Conservation (phyloP, 2,888 invertebrate genomes). For the Macaria notata region DNA sequence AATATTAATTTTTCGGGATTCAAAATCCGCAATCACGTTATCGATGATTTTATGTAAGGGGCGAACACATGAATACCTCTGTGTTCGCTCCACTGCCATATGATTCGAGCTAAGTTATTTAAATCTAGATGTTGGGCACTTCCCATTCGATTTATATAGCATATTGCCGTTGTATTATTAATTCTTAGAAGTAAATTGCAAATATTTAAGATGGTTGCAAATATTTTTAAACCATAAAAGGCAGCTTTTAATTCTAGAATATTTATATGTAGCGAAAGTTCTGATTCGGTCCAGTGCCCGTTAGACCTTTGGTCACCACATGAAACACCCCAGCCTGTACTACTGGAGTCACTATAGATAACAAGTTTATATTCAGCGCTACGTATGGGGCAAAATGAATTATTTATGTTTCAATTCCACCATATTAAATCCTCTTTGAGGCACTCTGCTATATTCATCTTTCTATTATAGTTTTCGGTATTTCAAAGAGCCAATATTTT, state of each 20-base stretch:
- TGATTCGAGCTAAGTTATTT: conserved; percentile 13
- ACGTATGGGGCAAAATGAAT: conserved; percentile 2
- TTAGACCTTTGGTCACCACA: too few species aligned
- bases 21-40: conserved; percentile 19
- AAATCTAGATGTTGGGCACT: conserved; percentile 25
- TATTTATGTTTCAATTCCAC: conserved; percentile 19
- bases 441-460: too few species aligned
- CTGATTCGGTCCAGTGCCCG: conserved; percentile 8
- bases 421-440: conserved; percentile 22
- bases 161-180: conserved; percentile 22
- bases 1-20: conserved; percentile 16
- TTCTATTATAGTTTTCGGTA: too few species aligned
- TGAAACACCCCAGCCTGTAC: conserved; percentile 21
- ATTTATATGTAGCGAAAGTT: conserved; percentile 21
- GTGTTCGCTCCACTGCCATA: conserved; percentile 29
- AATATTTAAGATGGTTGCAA: conserved; percentile 3
- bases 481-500: too few species aligned
- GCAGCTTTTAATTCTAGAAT: conserved; percentile 18
- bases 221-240: conserved; percentile 12
- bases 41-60: conserved; percentile 16
- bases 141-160: conserved; percentile 26
- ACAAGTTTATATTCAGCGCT: conserved; percentile 4
- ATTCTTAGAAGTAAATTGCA: conserved; percentile 17
- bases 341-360: conserved; percentile 21
- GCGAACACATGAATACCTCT: conserved; percentile 20